Evolutionary conservation across 2,888 invertebrate genomes (phyloP).

Genomic region (Diploptera punctata): DNA sequence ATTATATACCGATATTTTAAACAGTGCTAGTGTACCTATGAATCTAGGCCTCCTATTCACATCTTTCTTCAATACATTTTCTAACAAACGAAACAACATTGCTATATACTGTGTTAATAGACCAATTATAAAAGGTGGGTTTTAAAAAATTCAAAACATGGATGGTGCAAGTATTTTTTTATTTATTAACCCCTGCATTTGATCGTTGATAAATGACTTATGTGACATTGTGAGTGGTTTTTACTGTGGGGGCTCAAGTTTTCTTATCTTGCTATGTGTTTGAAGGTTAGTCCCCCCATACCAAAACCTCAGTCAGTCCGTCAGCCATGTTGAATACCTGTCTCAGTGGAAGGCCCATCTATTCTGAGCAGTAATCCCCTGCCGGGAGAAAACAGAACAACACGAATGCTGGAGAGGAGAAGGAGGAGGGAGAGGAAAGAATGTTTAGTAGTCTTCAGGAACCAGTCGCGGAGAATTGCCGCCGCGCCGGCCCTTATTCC

Average conservation of each 20-base stretch:
- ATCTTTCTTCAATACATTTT: no score
- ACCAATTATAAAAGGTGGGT: no score
- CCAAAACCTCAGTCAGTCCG: slow-evolving; percentile 22
- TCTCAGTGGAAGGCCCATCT: slow-evolving; percentile 51
- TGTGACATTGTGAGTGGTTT: no score
- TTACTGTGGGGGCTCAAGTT: background rate
- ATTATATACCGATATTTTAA: no score
- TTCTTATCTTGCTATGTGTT: slow-evolving; percentile 18
- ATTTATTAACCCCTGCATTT: no score
- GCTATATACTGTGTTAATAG: no score
- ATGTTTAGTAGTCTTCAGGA: slow-evolving; percentile 5
- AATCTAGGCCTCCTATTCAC: no score
- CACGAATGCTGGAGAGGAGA: background rate
- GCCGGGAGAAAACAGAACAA: slow-evolving; percentile 29
- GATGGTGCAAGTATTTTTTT: no score
- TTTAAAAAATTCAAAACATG: no score
- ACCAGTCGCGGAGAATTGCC: background rate
- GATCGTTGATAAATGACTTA: no score
- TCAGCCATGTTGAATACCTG: slow-evolving; percentile 60
- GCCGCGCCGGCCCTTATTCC: background rate
- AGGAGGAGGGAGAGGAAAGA: slow-evolving; percentile 4
- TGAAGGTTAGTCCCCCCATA: background rate
- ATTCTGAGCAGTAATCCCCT: slow-evolving; percentile 46
- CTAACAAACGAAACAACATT: no score
- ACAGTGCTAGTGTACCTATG: no score